Evolutionary conservation across 1,140 invertebrate species (phyloP), one percentile per base, ranked within the genome.

Genomic region (Ceratitis capitata): DNA sequence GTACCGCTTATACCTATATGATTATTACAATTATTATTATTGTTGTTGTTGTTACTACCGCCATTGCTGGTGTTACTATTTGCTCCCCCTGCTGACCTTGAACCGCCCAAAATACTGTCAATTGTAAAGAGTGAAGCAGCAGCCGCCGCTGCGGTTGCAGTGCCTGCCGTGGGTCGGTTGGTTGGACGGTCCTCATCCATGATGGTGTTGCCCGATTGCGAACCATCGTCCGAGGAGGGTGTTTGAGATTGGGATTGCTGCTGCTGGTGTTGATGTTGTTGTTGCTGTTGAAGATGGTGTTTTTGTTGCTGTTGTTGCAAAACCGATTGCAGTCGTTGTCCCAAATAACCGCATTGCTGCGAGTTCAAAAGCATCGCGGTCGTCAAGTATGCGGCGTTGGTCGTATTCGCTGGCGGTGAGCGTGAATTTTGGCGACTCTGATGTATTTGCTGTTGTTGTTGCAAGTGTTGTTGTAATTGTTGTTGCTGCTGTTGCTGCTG

Each of bases 121-220:
- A 96, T 97, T 86, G 96, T 96, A 89, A 96, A 96, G 47, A 96
- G 92, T 45, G 95, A 96, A 69, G 95, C 93, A 2, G 94, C 93
- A 12, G 93, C 93, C 19, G 93, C 92, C 53, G 94, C 90, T 49
- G 93, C 88, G 26, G 87, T 82, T 32, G 90, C 89, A 93, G 87
- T 88, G 86, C 92, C 53, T 89, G 92, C 85, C 92, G 93, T 53
- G 92, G 92, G 9, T 45, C 45, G 56, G 26, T 26, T n/a, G n/a
- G n/a, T 16, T 26, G 69, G 51, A 19, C 89, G 87, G 12, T 91
- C 90, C 29, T 91, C 90, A 61, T 91, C 89, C 82, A 91, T 69
- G 16, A 91, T 89, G 56, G 90, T 91, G 14, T 69, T 87, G 12
- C 90, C 89, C 47, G 90, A 91, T 82, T 91, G 90, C 32, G 89